Evolutionary conservation across 2,888 invertebrate species (phyloP).

Genomic region (Ennomos erosarius): DNA sequence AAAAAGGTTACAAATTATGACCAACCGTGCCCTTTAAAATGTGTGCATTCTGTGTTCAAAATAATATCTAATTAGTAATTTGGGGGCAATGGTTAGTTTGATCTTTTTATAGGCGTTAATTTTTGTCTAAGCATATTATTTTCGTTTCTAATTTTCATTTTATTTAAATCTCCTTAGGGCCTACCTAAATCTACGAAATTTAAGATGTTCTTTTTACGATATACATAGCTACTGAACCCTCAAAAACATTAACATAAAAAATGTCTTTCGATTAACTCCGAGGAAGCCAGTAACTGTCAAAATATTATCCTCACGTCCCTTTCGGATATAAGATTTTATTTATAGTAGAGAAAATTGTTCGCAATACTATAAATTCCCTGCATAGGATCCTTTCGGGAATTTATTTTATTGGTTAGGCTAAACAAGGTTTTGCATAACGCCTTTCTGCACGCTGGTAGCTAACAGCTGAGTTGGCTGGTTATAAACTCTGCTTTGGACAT

Average conservation of each 20-base stretch:
- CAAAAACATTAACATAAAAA: slow-evolving; percentile 28
- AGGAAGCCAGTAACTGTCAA: slow-evolving; percentile 27
- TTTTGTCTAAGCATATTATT: too few species aligned
- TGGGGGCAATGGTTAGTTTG: too few species aligned
- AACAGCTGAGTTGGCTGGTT: too few species aligned
- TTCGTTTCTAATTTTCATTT: too few species aligned
- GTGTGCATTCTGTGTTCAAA: too few species aligned
- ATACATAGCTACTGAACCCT: slow-evolving; percentile 4
- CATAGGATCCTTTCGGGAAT: slow-evolving; percentile 21
- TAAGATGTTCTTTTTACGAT: background rate
- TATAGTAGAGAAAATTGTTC: slow-evolving; percentile 29
- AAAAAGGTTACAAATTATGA: too few species aligned
- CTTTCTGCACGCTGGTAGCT: background rate
- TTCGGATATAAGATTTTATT: slow-evolving; percentile 29
- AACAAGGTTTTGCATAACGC: slow-evolving; percentile 16
- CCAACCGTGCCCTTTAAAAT: too few species aligned
- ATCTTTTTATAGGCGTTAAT: too few species aligned
- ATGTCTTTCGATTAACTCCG: slow-evolving; percentile 29
- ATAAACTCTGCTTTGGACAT: too few species aligned
- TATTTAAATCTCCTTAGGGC: too few species aligned
- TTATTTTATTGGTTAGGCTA: slow-evolving; percentile 21
- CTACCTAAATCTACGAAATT: too few species aligned
- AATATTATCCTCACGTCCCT: slow-evolving; percentile 31
- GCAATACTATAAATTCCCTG: slow-evolving; percentile 24
- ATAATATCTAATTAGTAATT: too few species aligned